These are phyloP conservation scores for Samia ricini DNA, from an alignment of 1,140 invertebrate genomes.

Conservation along the genomic window DNA sequence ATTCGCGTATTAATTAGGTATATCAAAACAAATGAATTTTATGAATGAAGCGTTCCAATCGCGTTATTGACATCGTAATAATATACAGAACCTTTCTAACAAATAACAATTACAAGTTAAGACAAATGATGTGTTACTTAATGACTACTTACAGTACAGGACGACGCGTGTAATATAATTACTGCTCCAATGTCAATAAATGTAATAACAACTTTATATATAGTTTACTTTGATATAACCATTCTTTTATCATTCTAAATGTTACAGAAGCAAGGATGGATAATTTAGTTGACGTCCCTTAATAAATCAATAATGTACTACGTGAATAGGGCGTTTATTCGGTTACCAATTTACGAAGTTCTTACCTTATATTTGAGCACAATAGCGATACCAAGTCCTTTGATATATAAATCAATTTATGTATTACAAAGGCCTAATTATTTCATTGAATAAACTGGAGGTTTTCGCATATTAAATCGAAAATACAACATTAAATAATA, in stretches of 20 bases:
- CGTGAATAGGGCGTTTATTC: constrained; percentile 7
- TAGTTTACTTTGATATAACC: no score
- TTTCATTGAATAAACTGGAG: background rate
- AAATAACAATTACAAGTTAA: no score
- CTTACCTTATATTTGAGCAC: constrained; percentile 12
- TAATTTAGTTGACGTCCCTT: constrained; percentile 4
- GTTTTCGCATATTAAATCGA: background rate
- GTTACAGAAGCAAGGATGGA: background rate
- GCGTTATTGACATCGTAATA: no score
- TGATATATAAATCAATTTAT: constrained; percentile 23
- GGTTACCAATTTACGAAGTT: background rate
- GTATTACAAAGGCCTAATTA: background rate
- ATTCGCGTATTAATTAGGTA: no score
- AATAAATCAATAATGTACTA: constrained; percentile 11
- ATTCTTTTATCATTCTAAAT: background rate
- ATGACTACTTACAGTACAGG: no score
- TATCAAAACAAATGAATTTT: no score
- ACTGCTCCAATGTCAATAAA: no score
- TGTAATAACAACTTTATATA: no score
- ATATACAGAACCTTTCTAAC: no score
- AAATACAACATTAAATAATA: background rate
- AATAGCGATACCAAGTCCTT: constrained; percentile 17
- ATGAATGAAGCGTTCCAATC: no score
- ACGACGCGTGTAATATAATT: no score
- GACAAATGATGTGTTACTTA: no score